A percentile compares a stretch with the other conserved stretches of the same genome.
Conservation (phyloP, 2,888 invertebrate species). For the Andrena praecox region DNA sequence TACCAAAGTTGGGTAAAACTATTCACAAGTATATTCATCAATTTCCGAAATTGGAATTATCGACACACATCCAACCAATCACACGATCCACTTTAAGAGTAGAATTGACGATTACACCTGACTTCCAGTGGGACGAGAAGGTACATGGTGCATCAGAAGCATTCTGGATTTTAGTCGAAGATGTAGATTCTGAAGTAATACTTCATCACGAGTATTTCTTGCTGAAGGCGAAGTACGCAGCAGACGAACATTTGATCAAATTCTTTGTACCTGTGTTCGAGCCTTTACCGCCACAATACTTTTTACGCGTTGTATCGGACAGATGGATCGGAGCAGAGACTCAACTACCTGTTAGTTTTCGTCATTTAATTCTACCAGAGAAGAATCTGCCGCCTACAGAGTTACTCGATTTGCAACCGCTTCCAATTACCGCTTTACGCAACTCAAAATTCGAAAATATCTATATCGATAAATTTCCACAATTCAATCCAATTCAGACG, state of each 20-base stretch:
- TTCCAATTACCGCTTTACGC: slow-evolving; percentile 96
- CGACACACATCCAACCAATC: slow-evolving; percentile 99
- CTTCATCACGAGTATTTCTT: slow-evolving; percentile 96
- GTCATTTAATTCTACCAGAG: slow-evolving; percentile 98
- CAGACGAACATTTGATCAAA: slow-evolving; percentile 98
- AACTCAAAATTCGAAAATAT: slow-evolving; percentile 94
- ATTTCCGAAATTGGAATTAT: slow-evolving; percentile 97
- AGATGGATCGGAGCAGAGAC: slow-evolving; percentile 98
- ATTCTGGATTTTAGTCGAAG: slow-evolving; percentile 95
- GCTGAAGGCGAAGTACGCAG: slow-evolving; percentile 96
- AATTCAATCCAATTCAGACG: slow-evolving; percentile 99
- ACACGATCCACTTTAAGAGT: slow-evolving; percentile 97
- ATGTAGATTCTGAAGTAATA: slow-evolving; percentile 95
- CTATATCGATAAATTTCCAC: slow-evolving; percentile 94
- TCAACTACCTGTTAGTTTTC: slow-evolving; percentile 97
- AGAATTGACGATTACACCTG: slow-evolving; percentile 98
- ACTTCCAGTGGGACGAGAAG: slow-evolving; percentile 99
- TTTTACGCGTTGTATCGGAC: slow-evolving; percentile 95
- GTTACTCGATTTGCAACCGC: slow-evolving; percentile 97
- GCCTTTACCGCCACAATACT: slow-evolving; percentile 99
- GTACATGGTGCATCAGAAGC: slow-evolving; percentile 93
- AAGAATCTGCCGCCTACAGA: slow-evolving; percentile 99
- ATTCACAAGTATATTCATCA: slow-evolving; percentile 98
- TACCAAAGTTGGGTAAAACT: slow-evolving; percentile 96
- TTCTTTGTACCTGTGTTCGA: slow-evolving; percentile 99